Evolutionary conservation across 2,888 invertebrate species (phyloP).

Genomic region (Sceliomorpha sp.): DNA sequence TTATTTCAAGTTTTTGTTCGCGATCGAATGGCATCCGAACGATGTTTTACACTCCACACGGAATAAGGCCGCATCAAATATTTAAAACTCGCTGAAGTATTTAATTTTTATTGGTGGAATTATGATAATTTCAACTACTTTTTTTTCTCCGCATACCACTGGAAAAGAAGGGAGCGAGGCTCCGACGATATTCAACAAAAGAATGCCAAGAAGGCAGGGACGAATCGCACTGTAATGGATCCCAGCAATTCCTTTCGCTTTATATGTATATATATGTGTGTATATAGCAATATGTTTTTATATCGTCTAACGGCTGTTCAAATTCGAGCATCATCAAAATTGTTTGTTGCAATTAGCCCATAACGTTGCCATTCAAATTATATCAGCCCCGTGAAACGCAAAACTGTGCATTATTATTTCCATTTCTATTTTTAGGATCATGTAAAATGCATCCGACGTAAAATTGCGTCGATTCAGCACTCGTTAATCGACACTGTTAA

Average conservation of each 20-base stretch:
- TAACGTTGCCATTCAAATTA: no score
- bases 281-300: constrained; percentile 13
- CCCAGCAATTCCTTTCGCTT: constrained; percentile 40
- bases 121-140: constrained; percentile 48
- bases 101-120: constrained; percentile 46
- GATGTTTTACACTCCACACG: constrained; percentile 2
- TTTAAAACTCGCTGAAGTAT: constrained; percentile 32
- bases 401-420: no score
- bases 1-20: constrained; percentile 7
- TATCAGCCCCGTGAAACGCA: no score
- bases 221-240: constrained; percentile 34
- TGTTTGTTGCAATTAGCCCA: no score
- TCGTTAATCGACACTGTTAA: no score
- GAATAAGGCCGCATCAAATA: constrained; percentile 18
- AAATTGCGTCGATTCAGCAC: no score
- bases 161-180: constrained; percentile 53
- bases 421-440: no score
- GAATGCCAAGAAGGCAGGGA: constrained; percentile 57
- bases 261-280: constrained; percentile 1
- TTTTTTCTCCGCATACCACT: constrained; percentile 47
- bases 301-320: not conserved
- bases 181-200: constrained; percentile 62
- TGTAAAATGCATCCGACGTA: no score
- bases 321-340: not conserved
- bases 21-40: not conserved